Conservation (phyloP, 2,113 vertebrate genomes). For the Sinocyclocheilus grahami region DNA sequence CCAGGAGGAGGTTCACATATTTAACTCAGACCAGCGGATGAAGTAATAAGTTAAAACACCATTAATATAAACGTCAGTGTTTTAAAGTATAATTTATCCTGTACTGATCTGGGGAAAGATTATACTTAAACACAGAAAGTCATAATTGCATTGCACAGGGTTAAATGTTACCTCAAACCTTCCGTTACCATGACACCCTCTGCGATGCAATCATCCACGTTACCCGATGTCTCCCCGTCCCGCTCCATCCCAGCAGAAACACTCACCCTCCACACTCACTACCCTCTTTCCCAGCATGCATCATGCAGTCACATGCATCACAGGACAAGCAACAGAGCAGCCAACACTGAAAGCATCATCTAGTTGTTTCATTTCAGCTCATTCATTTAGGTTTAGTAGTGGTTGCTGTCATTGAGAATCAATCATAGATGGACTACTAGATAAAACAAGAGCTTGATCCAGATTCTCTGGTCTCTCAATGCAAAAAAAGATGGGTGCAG, state of each 20-base stretch:
- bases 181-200: constrained; percentile 9
- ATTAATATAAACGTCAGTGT: background rate
- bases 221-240: constrained; percentile 58
- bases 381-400: constrained; percentile 51
- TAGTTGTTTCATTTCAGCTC: constrained; percentile 58
- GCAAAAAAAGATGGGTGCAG: constrained; percentile 71
- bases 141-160: constrained; percentile 33
- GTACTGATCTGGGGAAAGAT: constrained; percentile 55
- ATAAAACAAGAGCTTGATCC: constrained; percentile 66
- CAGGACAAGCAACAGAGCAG: constrained; percentile 77
- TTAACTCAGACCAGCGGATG: constrained; percentile 63
- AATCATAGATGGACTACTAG: constrained; percentile 75
- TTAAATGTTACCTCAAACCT: constrained; percentile 23
- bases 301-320: constrained; percentile 72
- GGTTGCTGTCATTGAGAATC: constrained; percentile 69
- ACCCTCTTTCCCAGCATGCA: constrained; percentile 74
- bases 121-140: constrained; percentile 42
- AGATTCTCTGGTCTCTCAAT: constrained; percentile 72
- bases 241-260: constrained; percentile 41
- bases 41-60: constrained; percentile 68
- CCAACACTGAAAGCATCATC: constrained; percentile 75
- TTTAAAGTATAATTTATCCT: constrained; percentile 62
- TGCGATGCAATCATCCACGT: constrained; percentile 64
- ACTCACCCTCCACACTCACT: constrained; percentile 33
- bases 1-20: constrained; percentile 71